Base-by-base conservation (phyloP, 2,113 vertebrate species). In the Pimephales promelas region DNA sequence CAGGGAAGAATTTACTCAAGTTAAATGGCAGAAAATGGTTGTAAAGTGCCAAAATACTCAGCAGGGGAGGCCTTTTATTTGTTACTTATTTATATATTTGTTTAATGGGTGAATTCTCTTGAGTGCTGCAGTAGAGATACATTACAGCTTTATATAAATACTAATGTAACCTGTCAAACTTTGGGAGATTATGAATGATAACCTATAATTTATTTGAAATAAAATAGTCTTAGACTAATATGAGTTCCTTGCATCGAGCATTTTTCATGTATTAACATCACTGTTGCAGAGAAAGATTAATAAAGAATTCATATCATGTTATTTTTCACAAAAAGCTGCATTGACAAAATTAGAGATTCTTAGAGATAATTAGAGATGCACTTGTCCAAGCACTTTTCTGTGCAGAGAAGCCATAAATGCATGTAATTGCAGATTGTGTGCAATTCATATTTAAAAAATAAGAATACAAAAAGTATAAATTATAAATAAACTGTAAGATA, bases 21-120 rank as follows among this genome's bases (percentile, higher is more conserved):
- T 74, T 54, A 73, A 40, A 79, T 61, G 13, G 83, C 74, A 87
- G 74, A 83, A 85, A 79, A 83, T 82, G 40, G 47, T 40, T 40
- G 73, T 24, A 24, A 61, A 74, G 66, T 59, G 10, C 16, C 47
- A 84, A 43, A 34, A 28, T 28, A 34, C 79, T 16, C 62, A 78
- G 83, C 57, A 49, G 68, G 83, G 40, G 34, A 40, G 5, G 22
- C 14, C 2, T 43, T 52, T 57, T 5, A 52, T 43, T 57, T 57
- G 7, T n/a, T 77, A 26, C 28, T 78, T 78, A 40, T 78, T 56
- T 56, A 76, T 70, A 20, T 52, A 31, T 54, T 40, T 40, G 74
- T 78, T 78, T 62, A 62, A 73, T 14, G 28, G 28, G n/a, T 47
- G 16, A 82, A 61, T 87, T 56, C 75, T 82, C 80, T 54, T 11